Evolutionary conservation across 2,888 invertebrate genomes (phyloP).

Genomic region (Geotrupes spiniger): DNA sequence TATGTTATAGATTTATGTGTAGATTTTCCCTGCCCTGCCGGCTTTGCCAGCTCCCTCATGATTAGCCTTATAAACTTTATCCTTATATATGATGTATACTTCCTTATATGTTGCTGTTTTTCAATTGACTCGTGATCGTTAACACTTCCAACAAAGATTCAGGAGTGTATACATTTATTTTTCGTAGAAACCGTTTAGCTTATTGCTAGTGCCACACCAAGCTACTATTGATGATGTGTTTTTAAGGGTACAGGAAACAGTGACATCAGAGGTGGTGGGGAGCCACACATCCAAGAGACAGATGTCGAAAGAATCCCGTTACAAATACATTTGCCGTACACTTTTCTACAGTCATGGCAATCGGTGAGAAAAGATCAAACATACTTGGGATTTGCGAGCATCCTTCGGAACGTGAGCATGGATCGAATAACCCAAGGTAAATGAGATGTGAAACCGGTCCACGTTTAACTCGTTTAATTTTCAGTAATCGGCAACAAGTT

Average conservation of each 20-base stretch:
- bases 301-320: conserved; percentile 8
- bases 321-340: conserved; percentile 41
- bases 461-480: conserved; percentile 16
- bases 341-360: conserved; percentile 46
- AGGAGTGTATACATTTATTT: no score
- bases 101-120: no score
- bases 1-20: no score
- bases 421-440: conserved; percentile 36
- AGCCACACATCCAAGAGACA: conserved; percentile 22
- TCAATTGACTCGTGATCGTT: no score
- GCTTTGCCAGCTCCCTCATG: no score
- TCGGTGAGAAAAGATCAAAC: conserved; percentile 39
- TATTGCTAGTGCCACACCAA: no score
- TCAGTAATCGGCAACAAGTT: conserved; percentile 49
- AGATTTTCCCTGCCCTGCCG: no score
- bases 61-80: no score
- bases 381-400: conserved; percentile 38
- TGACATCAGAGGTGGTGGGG: conserved; percentile 28
- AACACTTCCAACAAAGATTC: no score
- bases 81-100: no score
- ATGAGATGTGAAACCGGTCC: neutral
- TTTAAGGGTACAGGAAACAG: conserved; percentile 14
- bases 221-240: no score
- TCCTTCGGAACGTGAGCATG: conserved; percentile 39
- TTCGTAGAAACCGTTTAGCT: no score